Evolutionary conservation across 2,797 vertebrate genomes (phyloP).

Genomic region (Champsocephalus esox): DNA sequence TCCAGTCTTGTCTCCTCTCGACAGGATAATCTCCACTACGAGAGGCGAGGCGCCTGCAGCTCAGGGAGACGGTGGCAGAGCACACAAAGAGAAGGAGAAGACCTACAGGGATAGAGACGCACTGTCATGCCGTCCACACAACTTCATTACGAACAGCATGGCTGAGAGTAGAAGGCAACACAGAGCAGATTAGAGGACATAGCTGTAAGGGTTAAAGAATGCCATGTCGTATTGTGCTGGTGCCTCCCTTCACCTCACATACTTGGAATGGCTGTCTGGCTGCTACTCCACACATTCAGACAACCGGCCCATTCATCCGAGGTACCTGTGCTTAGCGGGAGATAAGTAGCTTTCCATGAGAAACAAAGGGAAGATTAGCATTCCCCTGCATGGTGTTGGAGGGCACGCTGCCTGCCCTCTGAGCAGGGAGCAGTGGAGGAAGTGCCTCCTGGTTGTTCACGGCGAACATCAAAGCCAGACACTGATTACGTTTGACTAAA

Average conservation of each 20-base stretch:
- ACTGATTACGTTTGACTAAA: constrained; percentile 59
- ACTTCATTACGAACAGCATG: constrained; percentile 61
- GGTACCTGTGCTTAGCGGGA: constrained; percentile 83
- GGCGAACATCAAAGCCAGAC: constrained; percentile 67
- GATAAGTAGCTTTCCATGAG: constrained; percentile 85
- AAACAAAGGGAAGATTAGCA: constrained; percentile 87
- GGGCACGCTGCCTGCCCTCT: constrained; percentile 74
- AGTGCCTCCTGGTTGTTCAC: constrained; percentile 52
- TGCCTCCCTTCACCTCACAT: constrained; percentile 84
- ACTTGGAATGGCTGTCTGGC: constrained; percentile 84
- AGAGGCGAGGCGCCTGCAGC: constrained; percentile 78
- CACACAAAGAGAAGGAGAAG: constrained; percentile 77
- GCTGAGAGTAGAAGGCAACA: constrained; percentile 54
- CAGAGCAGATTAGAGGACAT: constrained; percentile 46
- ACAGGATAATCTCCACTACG: constrained; percentile 83
- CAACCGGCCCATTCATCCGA: constrained; percentile 90
- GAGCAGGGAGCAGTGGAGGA: constrained; percentile 65
- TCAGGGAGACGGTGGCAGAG: constrained; percentile 74
- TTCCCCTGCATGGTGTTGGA: constrained; percentile 80
- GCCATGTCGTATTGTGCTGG: constrained; percentile 80
- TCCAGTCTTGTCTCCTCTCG: constrained; percentile 38
- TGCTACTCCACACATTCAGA: constrained; percentile 84
- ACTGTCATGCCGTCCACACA: constrained; percentile 78
- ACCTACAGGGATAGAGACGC: constrained; percentile 79
- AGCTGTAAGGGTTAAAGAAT: constrained; percentile 75